These are phyloP conservation scores for Boloria selene DNA, from an alignment of 2,888 invertebrate species.

Conservation along the genomic window DNA sequence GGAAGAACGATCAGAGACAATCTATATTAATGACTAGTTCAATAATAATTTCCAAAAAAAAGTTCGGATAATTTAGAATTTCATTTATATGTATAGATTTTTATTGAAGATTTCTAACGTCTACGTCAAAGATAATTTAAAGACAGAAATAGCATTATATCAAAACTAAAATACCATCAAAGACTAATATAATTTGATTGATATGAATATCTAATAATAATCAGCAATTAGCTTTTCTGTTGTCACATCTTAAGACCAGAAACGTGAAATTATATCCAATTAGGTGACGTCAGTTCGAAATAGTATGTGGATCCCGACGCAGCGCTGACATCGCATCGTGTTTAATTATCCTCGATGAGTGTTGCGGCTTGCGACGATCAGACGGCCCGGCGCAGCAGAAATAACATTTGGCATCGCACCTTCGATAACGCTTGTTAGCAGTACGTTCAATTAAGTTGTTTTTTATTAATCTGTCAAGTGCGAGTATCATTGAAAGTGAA, in stretches of 20 bases:
- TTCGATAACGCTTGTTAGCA: constrained; percentile 24
- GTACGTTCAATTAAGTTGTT: constrained; percentile 12
- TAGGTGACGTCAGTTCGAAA: constrained; percentile 2
- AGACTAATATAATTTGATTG: too few relatives aligned
- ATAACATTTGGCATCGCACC: constrained; percentile 38
- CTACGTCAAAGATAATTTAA: too few relatives aligned
- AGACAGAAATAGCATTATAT: too few relatives aligned
- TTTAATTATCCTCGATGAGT: constrained; percentile 16
- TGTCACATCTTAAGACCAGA: not conserved
- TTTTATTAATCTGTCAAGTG: not conserved
- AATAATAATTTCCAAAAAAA: too few relatives aligned
- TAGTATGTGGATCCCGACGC: constrained; percentile 7
- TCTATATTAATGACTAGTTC: too few relatives aligned
- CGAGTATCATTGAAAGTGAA: not conserved
- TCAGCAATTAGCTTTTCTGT: not conserved
- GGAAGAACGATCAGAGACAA: too few relatives aligned
- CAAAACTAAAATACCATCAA: too few relatives aligned
- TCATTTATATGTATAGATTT: too few relatives aligned
- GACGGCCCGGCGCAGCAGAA: constrained; percentile 26
- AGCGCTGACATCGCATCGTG: constrained; percentile 8
- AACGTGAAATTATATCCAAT: constrained; percentile 1
- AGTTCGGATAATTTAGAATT: too few relatives aligned
- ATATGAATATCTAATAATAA: too few relatives aligned
- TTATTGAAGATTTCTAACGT: too few relatives aligned
- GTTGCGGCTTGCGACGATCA: constrained; percentile 12